Base-by-base conservation (phyloP, 2,797 vertebrate species). In the Cryptoblepharus egeriae region DNA sequence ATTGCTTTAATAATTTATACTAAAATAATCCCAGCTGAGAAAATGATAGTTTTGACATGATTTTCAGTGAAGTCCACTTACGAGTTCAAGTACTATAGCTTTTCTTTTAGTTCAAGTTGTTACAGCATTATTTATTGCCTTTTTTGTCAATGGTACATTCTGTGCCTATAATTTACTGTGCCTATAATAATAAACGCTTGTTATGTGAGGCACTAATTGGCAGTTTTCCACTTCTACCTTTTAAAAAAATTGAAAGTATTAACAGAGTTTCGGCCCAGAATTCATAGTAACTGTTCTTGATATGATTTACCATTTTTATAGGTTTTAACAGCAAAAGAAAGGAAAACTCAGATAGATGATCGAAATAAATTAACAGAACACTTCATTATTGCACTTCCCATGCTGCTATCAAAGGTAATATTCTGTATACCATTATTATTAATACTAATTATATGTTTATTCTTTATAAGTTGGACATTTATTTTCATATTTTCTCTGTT, bases 311-410 rank as follows among this genome's bases (percentile, higher is more conserved):
- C 39, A 72, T 85, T 73, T 63, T 94, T 91, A 86, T 90, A 99
- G 98, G 99, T 99, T 82, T 95, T 99, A 93, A 99, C 99, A 64
- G 98, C 98, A 67, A 99, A 99, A 96, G 99, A 99, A 94, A 98
- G 98, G 90, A 99, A 99, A 96, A 99, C 97, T 35, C 99, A 99
- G 94, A 99, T 99, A 92, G 99, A 99, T 15, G 99, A 99, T 92
- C 98, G 98, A 92, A 99, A 99, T 94, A 99, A 99, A 94, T 92
- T 99, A 94, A 99, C 99, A 2, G 99, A 99, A 88, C 98, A 99
- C 94, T 99, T 98, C 96, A 99, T 99, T 95, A 98, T 99, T 95
- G 98, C 98, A 88, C 97, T 99, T 94, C 99, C 99, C 80, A 98
- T 99, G 98, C 95, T 99, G 60, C 93, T 99, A 42, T 99, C 98